A percentile compares a stretch with the other conserved stretches of the same genome.
These are phyloP conservation scores for Synanthedon andrenaeformis DNA, from an alignment of 2,888 invertebrate species.

Conservation along the genomic window DNA sequence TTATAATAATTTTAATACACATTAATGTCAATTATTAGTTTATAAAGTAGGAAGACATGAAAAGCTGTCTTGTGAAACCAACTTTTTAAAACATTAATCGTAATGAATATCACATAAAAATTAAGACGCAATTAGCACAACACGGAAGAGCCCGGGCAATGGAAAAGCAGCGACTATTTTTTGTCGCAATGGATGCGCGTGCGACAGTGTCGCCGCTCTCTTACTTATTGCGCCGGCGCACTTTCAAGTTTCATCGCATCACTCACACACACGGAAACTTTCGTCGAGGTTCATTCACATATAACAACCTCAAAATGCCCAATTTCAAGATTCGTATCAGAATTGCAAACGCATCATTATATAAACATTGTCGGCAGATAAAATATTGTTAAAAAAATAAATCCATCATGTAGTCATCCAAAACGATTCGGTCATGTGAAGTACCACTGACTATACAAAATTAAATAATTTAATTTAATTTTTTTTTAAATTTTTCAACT, in stretches of 20 bases:
- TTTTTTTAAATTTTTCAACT: no score
- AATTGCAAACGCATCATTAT: no score
- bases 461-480: no score
- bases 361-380: no score
- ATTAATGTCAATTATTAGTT: not conserved
- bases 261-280: slow-evolving; percentile 30
- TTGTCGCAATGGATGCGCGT: slow-evolving; percentile 29
- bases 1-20: not conserved
- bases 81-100: not conserved
- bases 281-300: slow-evolving; percentile 29
- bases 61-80: not conserved
- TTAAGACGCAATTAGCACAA: slow-evolving; percentile 4
- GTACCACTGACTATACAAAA: no score
- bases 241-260: slow-evolving; percentile 25
- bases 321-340: not conserved
- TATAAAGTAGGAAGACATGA: not conserved
- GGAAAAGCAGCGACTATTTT: slow-evolving; percentile 20
- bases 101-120: not conserved
- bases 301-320: slow-evolving; percentile 4
- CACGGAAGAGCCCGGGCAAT: slow-evolving; percentile 18
- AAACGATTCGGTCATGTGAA: no score
- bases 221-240: slow-evolving; percentile 36
- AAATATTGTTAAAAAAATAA: no score
- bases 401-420: no score
- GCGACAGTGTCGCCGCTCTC: slow-evolving; percentile 42